Evolutionary conservation across 2,797 vertebrate genomes (phyloP).

Genomic region (Taenioides sp.): DNA sequence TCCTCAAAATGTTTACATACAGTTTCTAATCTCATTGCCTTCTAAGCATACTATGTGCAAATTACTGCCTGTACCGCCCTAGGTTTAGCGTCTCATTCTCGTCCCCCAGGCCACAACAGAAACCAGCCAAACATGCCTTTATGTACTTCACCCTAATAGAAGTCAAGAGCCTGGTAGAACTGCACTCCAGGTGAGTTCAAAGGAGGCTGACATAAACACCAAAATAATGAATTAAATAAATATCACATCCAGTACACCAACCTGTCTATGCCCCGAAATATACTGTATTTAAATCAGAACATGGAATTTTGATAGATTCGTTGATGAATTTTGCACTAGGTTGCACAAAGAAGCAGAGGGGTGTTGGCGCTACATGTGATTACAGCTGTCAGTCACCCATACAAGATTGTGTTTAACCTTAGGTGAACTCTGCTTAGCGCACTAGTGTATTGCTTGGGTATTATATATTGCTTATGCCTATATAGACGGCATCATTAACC

Average conservation of each 20-base stretch:
- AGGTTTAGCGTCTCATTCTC: conserved; percentile 48
- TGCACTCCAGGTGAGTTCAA: conserved; percentile 41
- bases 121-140: conserved; percentile 43
- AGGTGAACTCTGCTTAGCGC: not conserved
- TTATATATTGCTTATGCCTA: not conserved
- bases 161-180: conserved; percentile 34
- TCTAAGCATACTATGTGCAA: conserved; percentile 47
- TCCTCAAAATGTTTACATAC: conserved; percentile 36
- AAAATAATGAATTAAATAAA: not conserved
- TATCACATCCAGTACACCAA: not conserved
- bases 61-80: conserved; percentile 47
- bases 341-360: not conserved
- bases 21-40: conserved; percentile 44
- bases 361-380: not conserved
- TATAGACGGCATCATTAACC: not conserved
- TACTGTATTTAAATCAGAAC: conserved; percentile 3
- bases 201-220: conserved; percentile 5
- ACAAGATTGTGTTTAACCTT: conserved; percentile 5
- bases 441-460: not conserved
- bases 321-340: not conserved
- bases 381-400: conserved; percentile 4
- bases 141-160: conserved; percentile 49
- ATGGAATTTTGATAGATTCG: not conserved
- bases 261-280: too few relatives aligned
- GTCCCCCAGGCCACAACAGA: conserved; percentile 47